phyloP scores from a whole-genome alignment of 1,140 invertebrate genomes.

The Heliconius himera region DNA sequence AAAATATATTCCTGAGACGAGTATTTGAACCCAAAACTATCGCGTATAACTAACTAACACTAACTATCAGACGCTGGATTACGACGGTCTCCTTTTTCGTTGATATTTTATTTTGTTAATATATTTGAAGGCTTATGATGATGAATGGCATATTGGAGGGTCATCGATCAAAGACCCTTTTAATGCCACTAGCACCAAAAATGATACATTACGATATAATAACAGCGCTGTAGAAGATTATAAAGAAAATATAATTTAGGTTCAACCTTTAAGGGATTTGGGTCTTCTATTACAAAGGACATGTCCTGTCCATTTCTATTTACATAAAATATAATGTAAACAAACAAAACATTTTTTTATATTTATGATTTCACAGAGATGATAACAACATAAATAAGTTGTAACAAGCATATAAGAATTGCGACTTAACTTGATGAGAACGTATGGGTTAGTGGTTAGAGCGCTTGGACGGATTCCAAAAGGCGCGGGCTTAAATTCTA shows the following conservation, averaged over 20 bases:
- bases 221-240: constrained; percentile 3
- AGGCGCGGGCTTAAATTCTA: too few relatives aligned
- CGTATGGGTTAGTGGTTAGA: too few relatives aligned
- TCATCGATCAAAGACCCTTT: constrained; percentile 44
- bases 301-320: neutral
- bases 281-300: neutral
- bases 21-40: too few relatives aligned
- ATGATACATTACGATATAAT: constrained; percentile 42
- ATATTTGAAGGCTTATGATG: constrained; percentile 40
- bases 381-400: too few relatives aligned
- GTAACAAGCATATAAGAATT: too few relatives aligned
- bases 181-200: constrained; percentile 41
- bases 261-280: neutral
- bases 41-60: too few relatives aligned
- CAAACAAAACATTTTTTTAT: too few relatives aligned
- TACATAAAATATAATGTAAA: neutral
- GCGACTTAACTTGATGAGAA: too few relatives aligned
- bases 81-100: neutral
- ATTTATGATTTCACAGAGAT: too few relatives aligned
- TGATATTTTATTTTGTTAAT: constrained; percentile 27
- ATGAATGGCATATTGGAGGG: constrained; percentile 41
- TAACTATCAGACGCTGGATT: too few relatives aligned
- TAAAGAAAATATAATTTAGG: constrained; percentile 8
- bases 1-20: too few relatives aligned
- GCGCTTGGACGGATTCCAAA: too few relatives aligned